Evolutionary conservation across 92 coral and sea anemone genomes (phyloP).

Genomic region (Isaurus tuberculatus): DNA sequence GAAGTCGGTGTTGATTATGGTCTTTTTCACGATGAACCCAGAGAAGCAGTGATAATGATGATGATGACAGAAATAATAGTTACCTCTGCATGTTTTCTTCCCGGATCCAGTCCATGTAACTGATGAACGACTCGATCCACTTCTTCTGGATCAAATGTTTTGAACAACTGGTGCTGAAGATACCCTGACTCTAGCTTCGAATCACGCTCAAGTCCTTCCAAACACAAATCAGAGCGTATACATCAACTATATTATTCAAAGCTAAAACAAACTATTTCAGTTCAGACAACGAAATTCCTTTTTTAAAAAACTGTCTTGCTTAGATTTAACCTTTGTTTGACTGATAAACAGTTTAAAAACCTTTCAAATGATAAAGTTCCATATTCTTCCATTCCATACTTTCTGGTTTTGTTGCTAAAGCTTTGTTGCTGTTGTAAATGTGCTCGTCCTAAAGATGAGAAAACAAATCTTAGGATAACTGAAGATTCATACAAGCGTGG

Average conservation of each 20-base stretch:
- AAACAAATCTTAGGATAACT: background rate
- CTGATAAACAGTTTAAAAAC: background rate
- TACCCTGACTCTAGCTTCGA: constrained; percentile 75
- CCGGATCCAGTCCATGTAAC: constrained; percentile 85
- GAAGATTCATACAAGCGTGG: too few species aligned
- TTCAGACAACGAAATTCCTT: background rate
- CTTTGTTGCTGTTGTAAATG: constrained; percentile 19
- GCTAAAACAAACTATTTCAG: background rate
- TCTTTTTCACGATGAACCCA: background rate
- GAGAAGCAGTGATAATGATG: background rate
- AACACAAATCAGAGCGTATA: background rate
- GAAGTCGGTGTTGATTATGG: background rate
- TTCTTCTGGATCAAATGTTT: constrained; percentile 80
- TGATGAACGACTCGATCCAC: constrained; percentile 71
- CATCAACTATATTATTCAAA: background rate
- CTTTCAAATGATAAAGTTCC: constrained; percentile 34
- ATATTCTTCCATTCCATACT: background rate
- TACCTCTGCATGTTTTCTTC: constrained; percentile 81
- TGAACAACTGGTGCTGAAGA: constrained; percentile 76
- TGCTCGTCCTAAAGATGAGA: constrained; percentile 11
- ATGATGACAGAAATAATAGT: background rate
- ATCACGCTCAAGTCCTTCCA: constrained; percentile 55
- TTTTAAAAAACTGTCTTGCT: background rate
- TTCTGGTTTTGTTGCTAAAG: background rate
- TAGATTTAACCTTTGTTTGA: background rate